Conservation (phyloP, 1,140 invertebrate species). For the Diplogasteroides magnus region DNA sequence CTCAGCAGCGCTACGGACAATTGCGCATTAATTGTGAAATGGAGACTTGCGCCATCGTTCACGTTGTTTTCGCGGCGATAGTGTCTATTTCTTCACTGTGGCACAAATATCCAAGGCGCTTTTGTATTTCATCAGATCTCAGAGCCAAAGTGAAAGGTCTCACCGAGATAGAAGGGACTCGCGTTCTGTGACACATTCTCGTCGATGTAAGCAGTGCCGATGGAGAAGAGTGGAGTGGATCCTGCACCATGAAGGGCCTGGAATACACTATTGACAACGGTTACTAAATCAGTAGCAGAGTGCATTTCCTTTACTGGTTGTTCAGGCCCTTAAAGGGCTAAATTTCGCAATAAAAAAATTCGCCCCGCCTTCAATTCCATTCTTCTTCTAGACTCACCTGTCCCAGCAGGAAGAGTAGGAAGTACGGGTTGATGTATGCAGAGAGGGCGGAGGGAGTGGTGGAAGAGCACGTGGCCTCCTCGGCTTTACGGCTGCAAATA, state of each 20-base stretch:
- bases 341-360: too few relatives aligned
- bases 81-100: too few relatives aligned
- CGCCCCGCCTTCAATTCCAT: too few relatives aligned
- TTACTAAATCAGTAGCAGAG: background rate
- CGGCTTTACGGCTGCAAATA: background rate
- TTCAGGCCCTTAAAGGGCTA: too few relatives aligned
- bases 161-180: slow-evolving; percentile 54
- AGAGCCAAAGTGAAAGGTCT: too few relatives aligned
- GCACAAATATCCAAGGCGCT: too few relatives aligned
- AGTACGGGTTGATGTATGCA: background rate
- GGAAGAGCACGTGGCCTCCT: background rate
- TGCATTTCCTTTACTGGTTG: slow-evolving; percentile 1
- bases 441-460: background rate
- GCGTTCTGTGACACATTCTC: slow-evolving; percentile 56
- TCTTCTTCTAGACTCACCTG: background rate
- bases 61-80: too few relatives aligned
- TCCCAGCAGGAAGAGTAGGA: background rate
- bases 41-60: too few relatives aligned
- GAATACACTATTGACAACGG: background rate
- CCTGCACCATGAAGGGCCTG: slow-evolving; percentile 49
- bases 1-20: too few relatives aligned
- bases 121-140: too few relatives aligned
- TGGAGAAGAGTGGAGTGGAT: slow-evolving; percentile 53
- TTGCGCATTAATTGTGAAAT: too few relatives aligned
- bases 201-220: slow-evolving; percentile 53